phyloP scores from a whole-genome alignment of 2,888 invertebrate species.

The Caenorhabditis sulstoni region DNA sequence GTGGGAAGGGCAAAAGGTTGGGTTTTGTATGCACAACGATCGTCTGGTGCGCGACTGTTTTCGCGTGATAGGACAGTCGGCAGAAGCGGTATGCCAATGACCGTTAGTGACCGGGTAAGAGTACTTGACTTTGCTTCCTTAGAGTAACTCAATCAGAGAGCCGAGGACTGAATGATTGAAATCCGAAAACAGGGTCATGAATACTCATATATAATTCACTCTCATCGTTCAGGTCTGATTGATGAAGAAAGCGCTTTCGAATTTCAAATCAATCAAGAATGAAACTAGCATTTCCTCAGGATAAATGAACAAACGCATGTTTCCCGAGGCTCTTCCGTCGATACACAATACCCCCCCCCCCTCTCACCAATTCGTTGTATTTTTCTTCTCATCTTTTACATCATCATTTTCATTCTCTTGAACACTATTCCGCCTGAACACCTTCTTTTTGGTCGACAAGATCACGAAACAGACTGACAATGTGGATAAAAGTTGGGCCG shows the following conservation, averaged over 20 bases:
- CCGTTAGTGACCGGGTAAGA: not conserved
- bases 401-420: not conserved
- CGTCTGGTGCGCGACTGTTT: not conserved
- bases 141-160: too few species aligned
- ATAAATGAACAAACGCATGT: conserved; percentile 1
- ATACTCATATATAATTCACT: conserved; percentile 2
- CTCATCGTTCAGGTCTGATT: conserved; percentile 16
- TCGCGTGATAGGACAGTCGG: not conserved
- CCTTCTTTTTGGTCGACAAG: conserved; percentile 17
- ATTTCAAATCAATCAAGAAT: conserved; percentile 22
- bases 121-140: too few species aligned
- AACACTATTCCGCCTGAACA: conserved; percentile 45
- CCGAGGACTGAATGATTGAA: too few species aligned
- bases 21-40: conserved; percentile 19
- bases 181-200: too few species aligned
- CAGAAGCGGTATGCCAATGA: not conserved
- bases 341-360: conserved; percentile 4
- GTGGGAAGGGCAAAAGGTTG: conserved; percentile 6
- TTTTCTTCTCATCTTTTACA: too few species aligned
- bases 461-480: conserved; percentile 48
- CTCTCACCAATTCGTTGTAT: not conserved
- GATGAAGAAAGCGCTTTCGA: conserved; percentile 25
- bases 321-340: conserved; percentile 4
- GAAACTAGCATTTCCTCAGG: not conserved
- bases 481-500: conserved; percentile 35